phyloP scores from a whole-genome alignment of 2,797 vertebrate species.

The Pteronotus mesoamericanus region DNA sequence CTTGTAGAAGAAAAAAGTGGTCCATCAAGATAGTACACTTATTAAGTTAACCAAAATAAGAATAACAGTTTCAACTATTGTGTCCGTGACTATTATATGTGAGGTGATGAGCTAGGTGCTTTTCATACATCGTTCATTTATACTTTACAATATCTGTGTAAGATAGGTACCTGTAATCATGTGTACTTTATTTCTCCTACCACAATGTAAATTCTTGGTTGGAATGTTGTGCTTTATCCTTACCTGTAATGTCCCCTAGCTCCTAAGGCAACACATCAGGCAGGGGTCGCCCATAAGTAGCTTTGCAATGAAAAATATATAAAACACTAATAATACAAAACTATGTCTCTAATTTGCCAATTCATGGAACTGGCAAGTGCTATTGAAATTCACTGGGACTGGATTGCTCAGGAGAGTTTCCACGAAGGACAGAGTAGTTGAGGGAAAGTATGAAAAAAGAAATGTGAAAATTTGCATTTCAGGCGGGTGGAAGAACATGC shows the following conservation, averaged over 20 bases:
- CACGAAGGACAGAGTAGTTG: not conserved
- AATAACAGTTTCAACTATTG: not conserved
- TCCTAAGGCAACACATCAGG: not conserved
- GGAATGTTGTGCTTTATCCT: not conserved
- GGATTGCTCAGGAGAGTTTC: not conserved
- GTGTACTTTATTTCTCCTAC: not conserved
- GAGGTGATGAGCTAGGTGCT: not conserved
- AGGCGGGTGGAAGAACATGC: not conserved
- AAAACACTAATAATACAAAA: not conserved
- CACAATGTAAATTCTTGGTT: not conserved
- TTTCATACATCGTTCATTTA: not conserved
- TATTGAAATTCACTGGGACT: not conserved
- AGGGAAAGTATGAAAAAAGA: not conserved
- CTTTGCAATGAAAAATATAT: not conserved
- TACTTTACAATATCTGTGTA: not conserved
- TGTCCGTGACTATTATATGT: not conserved
- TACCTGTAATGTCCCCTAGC: not conserved
- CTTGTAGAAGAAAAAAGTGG: not conserved
- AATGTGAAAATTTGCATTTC: not conserved
- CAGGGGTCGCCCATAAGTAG: not conserved
- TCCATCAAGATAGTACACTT: not conserved
- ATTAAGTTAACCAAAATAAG: not conserved
- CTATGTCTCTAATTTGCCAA: not conserved
- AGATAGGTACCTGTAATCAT: not conserved
- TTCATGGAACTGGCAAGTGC: not conserved